Evolutionary conservation across 1,140 invertebrate species (phyloP).

Genomic region (Lepidostoma basale): DNA sequence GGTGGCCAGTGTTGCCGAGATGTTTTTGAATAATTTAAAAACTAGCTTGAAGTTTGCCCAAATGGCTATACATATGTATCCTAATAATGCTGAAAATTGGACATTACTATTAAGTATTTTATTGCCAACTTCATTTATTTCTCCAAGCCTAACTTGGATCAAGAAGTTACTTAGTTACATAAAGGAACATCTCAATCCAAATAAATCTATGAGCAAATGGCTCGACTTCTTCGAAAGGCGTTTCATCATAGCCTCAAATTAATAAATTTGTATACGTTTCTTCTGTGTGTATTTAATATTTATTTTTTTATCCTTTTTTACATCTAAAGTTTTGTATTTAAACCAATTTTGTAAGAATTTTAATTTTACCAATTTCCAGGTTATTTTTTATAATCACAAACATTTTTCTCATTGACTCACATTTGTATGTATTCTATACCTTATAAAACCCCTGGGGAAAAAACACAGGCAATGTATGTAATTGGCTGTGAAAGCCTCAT

Average conservation of each 20-base stretch:
- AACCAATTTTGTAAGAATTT: too few relatives aligned
- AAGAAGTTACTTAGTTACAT: slow-evolving; percentile 7
- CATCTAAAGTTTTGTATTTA: too few relatives aligned
- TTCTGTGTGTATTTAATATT: too few relatives aligned
- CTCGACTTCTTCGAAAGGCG: slow-evolving; percentile 16
- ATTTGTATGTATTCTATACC: too few relatives aligned
- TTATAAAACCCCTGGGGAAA: too few relatives aligned
- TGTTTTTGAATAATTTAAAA: slow-evolving; percentile 27
- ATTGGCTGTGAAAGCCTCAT: too few relatives aligned
- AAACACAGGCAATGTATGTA: too few relatives aligned
- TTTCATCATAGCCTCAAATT: not conserved
- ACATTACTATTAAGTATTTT: slow-evolving; percentile 18
- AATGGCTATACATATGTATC: slow-evolving; percentile 33
- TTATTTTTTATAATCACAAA: too few relatives aligned
- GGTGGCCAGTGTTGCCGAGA: slow-evolving; percentile 30
- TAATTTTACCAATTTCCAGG: too few relatives aligned
- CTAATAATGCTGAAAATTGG: slow-evolving; percentile 36
- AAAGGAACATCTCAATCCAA: not conserved
- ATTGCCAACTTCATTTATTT: not conserved
- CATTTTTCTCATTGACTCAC: too few relatives aligned
- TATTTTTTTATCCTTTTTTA: too few relatives aligned
- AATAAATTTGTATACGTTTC: too few relatives aligned
- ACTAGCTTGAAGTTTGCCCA: slow-evolving; percentile 33
- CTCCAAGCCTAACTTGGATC: not conserved
- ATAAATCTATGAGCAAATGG: slow-evolving; percentile 2